A percentile compares a stretch with the other conserved stretches of the same genome.
Evolutionary conservation across 2,797 vertebrate species (phyloP).

Genomic region (Macroramphosus scolopax): DNA sequence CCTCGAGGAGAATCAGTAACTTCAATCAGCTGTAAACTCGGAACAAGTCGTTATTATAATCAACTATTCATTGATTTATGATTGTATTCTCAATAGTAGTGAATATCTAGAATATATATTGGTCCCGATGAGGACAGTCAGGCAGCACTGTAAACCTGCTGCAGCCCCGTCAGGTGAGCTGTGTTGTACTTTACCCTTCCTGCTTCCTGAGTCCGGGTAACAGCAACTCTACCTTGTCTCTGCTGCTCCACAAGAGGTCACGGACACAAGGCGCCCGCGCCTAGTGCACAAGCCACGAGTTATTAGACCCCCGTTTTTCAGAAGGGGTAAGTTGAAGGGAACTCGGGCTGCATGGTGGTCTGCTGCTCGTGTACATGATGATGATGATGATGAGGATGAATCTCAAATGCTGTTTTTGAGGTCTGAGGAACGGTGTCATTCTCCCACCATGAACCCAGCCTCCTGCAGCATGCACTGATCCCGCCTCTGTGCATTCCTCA

Average conservation of each 20-base stretch:
- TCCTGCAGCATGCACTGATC: slow-evolving; percentile 67
- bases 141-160: no score
- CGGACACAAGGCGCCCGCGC: slow-evolving; percentile 69
- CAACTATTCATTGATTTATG: no score
- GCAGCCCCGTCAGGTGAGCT: no score
- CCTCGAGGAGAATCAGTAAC: no score
- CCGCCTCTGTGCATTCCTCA: slow-evolving; percentile 53
- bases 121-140: no score
- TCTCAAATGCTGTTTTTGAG: slow-evolving; percentile 50
- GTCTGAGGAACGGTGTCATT: slow-evolving; percentile 61
- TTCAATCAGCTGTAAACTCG: no score
- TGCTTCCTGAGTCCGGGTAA: slow-evolving; percentile 62
- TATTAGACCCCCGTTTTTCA: slow-evolving; percentile 77
- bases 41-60: no score
- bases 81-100: no score
- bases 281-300: slow-evolving; percentile 71
- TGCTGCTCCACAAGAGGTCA: slow-evolving; percentile 78
- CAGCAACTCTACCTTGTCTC: slow-evolving; percentile 66
- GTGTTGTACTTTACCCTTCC: no score
- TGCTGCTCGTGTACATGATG: slow-evolving; percentile 65
- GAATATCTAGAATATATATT: no score
- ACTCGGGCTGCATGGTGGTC: slow-evolving; percentile 71
- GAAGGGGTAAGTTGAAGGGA: slow-evolving; percentile 75
- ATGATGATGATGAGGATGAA: slow-evolving; percentile 44
- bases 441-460: slow-evolving; percentile 52